Evolutionary conservation across 1,140 invertebrate genomes (phyloP), one percentile per base, ranked within the genome.

Genomic region (Drosophila dunni): DNA sequence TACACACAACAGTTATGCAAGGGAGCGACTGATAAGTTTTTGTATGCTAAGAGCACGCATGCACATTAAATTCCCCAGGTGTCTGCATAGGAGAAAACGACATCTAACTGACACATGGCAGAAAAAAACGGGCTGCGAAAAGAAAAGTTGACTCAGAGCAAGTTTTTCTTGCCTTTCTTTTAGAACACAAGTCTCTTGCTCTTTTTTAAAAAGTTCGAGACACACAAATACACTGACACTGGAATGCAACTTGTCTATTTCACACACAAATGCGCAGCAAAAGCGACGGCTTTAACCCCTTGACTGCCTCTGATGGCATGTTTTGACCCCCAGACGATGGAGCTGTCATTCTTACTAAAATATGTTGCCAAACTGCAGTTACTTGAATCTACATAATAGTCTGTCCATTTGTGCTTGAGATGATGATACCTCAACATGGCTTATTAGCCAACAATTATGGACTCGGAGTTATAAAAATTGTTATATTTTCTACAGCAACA

Each of bases 1-100:
- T 7, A 38, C 8, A 38, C 36, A 38, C 10, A 38, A 38, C 8
- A n/a, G 38, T 96, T 97, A 3, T 20, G 17, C 15, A 38, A 3
- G 11, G 77, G 56, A 78, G 73, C 17, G 69, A 46, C 76, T 73
- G 72, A 45, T 45, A 42, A 42, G 11, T 45, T 45, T 34, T 10
- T 29, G 70, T 51, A 70, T 69, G 75, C 79, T 78, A 82, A 78
- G 65, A 65, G 79, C 77, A 82, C 81, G 79, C 79, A 81, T 78
- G 80, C 80, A 79, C 80, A 83, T 63, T 83, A 72, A 83, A 83
- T 83, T 82, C 75, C 76, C 80, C 76, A 83, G 82, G 76, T 83
- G 81, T 53, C 76, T 79, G 76, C 67, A 76, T 60, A 65, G 63
- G 63, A 62, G 75, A 74, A 13, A 42, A 42, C 11, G 40, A 42